Evolutionary conservation across 2,888 invertebrate species (phyloP), one percentile per base, ranked within the genome.

Genomic region (Plebejus argus): DNA sequence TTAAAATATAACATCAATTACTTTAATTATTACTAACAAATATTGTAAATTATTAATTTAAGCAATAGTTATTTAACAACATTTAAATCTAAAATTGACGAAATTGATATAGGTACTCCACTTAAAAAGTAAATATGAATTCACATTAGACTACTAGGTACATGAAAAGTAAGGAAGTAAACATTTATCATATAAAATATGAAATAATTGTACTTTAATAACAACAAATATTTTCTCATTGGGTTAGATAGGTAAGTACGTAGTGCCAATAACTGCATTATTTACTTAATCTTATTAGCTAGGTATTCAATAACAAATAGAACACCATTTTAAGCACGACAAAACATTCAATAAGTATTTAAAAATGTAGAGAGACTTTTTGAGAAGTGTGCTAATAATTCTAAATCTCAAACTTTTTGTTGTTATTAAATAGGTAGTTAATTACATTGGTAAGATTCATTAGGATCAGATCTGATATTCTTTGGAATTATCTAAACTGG

Each of bases 291-390:
- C 94, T 94, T 94, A 94, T 87, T 87, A 91, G 84, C 94, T 94
- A 94, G 89, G 89, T 94, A 94, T 93, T 94, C 94, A 89, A 93
- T 94, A 94, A 94, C 94, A 94, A 94, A 94, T 93, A 94, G 94
- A 94, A 94, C 94, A 94, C 94, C 94, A 92, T 92, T 92, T 93
- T 93, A 94, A 94, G 94, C 94, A 94, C 94, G 94, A 94, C 93
- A 94, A 94, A 94, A 94, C 94, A 94, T 94, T 92, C 89, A 94
- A 66, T 94, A n/a, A n/a, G n/a, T n/a, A 94, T 94, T 92, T 94
- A 93, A 94, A 94, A 94, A 91, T 93, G 93, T 94, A 94, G 94
- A 94, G 94, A 94, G 94, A 94, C 94, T 92, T 93, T 93, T 88
- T 93, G 93, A 94, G 94, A 94, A 94, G 94, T 92, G 94, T 94